A percentile compares a stretch with the other conserved stretches of the same genome.
Conservation (phyloP, 2,797 vertebrate species). For the Cryptoprocta ferox region DNA sequence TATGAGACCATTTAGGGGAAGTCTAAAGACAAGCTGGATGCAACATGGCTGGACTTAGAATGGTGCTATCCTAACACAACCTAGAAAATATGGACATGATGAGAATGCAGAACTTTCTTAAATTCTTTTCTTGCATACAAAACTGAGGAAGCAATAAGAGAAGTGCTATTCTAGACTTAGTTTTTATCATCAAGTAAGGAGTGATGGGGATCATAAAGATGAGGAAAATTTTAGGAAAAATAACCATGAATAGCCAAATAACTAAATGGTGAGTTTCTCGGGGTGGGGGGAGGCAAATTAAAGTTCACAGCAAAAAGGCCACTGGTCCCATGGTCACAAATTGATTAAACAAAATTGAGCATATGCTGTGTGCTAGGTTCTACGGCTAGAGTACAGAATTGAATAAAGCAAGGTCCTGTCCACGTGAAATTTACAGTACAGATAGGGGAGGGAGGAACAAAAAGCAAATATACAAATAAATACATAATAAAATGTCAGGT, state of each 20-base stretch:
- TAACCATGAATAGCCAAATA: not conserved
- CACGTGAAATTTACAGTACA: not conserved
- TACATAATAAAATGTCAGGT: not conserved
- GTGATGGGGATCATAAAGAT: not conserved
- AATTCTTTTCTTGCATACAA: not conserved
- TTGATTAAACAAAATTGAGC: not conserved
- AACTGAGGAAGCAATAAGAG: constrained; percentile 29
- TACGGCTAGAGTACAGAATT: not conserved
- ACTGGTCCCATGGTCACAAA: not conserved
- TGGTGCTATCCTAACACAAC: not conserved
- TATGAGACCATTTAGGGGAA: not conserved
- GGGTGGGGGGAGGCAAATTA: not conserved
- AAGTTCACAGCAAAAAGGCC: not conserved
- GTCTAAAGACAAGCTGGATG: not conserved
- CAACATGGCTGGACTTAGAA: not conserved
- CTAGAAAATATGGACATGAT: not conserved
- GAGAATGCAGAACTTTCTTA: constrained; percentile 10
- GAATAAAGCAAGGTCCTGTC: not conserved
- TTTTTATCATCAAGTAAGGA: not conserved
- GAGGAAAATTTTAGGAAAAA: not conserved
- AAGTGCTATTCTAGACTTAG: constrained; percentile 8
- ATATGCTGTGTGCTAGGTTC: not conserved
- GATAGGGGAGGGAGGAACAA: not conserved
- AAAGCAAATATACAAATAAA: not conserved
- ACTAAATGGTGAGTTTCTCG: not conserved